phyloP scores from a whole-genome alignment of 1,140 invertebrate genomes.

The Pseudomyrmex dendroicus region DNA sequence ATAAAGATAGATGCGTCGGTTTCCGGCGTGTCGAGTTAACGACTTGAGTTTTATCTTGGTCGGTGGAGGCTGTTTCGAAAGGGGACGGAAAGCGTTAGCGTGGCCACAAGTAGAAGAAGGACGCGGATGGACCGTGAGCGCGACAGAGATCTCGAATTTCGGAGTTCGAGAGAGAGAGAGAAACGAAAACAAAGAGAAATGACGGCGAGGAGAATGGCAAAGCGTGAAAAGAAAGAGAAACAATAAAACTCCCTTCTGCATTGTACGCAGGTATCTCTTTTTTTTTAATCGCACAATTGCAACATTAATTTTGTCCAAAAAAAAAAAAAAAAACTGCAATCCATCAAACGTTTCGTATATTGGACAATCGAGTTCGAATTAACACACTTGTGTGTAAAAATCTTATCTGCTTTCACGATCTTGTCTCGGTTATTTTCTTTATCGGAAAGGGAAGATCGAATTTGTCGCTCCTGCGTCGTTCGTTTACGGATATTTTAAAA shows the following conservation, averaged over 20 bases:
- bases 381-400: neutral
- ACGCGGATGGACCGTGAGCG: constrained; percentile 23
- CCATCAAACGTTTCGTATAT: neutral
- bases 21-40: constrained; percentile 84
- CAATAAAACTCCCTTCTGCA: neutral
- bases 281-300: no score
- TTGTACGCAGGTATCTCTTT: neutral
- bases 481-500: constrained; percentile 31
- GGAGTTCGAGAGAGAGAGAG: constrained; percentile 7
- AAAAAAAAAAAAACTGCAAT: neutral
- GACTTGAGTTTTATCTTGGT: constrained; percentile 79
- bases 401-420: neutral
- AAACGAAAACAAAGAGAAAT: constrained; percentile 51
- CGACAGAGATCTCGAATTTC: constrained; percentile 53
- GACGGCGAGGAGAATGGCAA: neutral
- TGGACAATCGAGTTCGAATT: neutral
- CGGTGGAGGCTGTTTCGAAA: constrained; percentile 57
- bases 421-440: neutral
- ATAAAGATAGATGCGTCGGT: constrained; percentile 83
- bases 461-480: neutral
- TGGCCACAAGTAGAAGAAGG: constrained; percentile 42
- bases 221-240: neutral
- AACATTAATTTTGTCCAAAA: no score
- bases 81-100: constrained; percentile 2
- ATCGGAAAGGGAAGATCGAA: neutral